Conservation (phyloP, 1,140 invertebrate genomes). For the Pteromalus puparum region DNA sequence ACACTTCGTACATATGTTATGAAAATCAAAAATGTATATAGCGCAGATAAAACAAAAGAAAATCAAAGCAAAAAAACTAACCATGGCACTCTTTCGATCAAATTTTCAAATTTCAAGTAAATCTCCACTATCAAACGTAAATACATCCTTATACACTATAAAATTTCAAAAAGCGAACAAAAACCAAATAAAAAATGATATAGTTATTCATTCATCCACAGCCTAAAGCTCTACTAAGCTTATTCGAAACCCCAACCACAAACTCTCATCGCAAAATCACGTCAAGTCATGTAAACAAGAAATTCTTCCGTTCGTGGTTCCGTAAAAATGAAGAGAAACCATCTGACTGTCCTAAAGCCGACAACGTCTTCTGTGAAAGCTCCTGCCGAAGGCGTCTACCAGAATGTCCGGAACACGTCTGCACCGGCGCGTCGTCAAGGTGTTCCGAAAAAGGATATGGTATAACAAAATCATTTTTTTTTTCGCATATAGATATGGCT, state of each 20-base stretch:
- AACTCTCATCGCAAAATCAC: no score
- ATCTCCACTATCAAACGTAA: background rate
- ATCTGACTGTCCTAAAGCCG: background rate
- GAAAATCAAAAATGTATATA: no score
- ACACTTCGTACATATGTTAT: no score
- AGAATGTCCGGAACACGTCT: slow-evolving; percentile 7
- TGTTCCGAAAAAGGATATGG: slow-evolving; percentile 39
- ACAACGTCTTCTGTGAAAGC: background rate
- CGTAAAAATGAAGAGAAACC: background rate
- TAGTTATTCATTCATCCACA: background rate
- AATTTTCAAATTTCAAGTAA: slow-evolving; percentile 19
- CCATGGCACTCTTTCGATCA: slow-evolving; percentile 8
- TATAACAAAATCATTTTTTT: background rate
- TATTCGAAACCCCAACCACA: no score
- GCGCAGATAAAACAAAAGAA: background rate
- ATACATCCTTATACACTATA: background rate
- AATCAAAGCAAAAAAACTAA: background rate
- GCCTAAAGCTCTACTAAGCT: background rate
- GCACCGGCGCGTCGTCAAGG: slow-evolving; percentile 43
- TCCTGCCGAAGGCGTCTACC: background rate
- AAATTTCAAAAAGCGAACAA: no score
- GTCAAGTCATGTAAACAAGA: no score
- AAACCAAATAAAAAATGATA: background rate
- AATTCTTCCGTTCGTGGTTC: background rate
- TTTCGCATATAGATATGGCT: no score